Conservation (phyloP, 2,797 vertebrate species). For the Phrynocephalus vlangalii region DNA sequence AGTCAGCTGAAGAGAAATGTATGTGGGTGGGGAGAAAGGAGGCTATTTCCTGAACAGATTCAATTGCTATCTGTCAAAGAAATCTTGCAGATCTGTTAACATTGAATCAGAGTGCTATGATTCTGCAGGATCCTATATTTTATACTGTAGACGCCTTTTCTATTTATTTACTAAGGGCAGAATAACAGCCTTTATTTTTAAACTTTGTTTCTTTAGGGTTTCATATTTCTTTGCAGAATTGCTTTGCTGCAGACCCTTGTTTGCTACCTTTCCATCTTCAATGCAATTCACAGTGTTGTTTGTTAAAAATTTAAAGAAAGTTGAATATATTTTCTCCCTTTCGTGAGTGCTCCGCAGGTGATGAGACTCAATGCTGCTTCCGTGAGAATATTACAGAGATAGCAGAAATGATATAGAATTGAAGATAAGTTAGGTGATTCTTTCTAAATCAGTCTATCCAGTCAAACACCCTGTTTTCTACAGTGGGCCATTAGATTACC, state of each 20-base stretch:
- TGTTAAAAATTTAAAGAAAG: neutral
- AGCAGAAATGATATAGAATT: neutral
- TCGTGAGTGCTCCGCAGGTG: neutral
- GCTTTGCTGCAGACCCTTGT: neutral
- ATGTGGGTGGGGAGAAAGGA: conserved; percentile 25
- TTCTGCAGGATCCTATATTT: conserved; percentile 34
- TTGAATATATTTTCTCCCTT: neutral
- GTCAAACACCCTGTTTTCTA: neutral
- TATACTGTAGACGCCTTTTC: neutral
- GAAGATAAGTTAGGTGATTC: neutral
- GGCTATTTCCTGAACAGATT: conserved; percentile 60
- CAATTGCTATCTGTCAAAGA: conserved; percentile 57
- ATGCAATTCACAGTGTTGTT: neutral
- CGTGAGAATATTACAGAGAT: neutral
- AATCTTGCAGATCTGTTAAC: conserved; percentile 55
- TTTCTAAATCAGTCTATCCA: neutral
- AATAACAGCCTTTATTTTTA: neutral
- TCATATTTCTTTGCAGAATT: neutral
- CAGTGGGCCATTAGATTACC: neutral
- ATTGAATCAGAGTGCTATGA: conserved; percentile 33
- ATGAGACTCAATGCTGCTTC: neutral
- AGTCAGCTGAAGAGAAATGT: conserved; percentile 49
- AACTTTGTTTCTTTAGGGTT: neutral
- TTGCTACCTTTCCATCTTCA: neutral
- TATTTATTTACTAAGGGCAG: neutral